These are phyloP conservation scores for Meloidogyne exigua DNA, from an alignment of 1,140 invertebrate species.

Conservation along the genomic window DNA sequence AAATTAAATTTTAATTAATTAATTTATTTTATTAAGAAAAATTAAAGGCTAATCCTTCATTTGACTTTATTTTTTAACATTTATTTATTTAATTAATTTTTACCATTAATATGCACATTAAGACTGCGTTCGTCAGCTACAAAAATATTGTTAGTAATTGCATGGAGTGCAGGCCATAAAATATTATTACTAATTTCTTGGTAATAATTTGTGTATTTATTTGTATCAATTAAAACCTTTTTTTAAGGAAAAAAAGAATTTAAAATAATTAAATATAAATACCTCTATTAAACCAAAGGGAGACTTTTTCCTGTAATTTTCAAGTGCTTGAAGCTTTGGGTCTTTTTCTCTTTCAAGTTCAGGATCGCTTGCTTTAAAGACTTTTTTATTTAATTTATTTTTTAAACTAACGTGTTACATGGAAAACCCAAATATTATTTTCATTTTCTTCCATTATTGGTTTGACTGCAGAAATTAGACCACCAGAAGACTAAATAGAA, in stretches of 20 bases:
- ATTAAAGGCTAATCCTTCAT: no score
- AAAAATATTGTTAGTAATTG: slow-evolving; percentile 61
- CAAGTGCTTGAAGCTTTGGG: neutral
- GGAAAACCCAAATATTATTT: slow-evolving; percentile 62
- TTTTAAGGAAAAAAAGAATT: no score
- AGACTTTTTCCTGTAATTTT: neutral
- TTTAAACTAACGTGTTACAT: slow-evolving; percentile 43
- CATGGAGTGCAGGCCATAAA: slow-evolving; percentile 61
- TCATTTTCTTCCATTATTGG: slow-evolving; percentile 60
- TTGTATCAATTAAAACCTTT: slow-evolving; percentile 24
- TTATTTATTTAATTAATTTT: no score
- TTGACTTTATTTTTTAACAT: no score
- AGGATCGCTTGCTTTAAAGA: slow-evolving; percentile 48
- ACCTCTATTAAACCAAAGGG: neutral
- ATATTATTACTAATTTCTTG: slow-evolving; percentile 63
- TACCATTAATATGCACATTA: neutral
- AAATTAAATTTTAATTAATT: no score
- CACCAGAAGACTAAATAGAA: slow-evolving; percentile 50
- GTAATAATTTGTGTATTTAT: slow-evolving; percentile 61
- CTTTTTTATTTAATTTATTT: no score
- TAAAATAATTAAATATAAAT: no score
- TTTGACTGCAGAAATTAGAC: slow-evolving; percentile 61
- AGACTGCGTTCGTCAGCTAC: slow-evolving; percentile 53
- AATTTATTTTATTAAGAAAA: no score
- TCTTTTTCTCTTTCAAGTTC: neutral